Evolutionary conservation across 2,797 vertebrate species (phyloP).

Genomic region (Sandelia bainsii): DNA sequence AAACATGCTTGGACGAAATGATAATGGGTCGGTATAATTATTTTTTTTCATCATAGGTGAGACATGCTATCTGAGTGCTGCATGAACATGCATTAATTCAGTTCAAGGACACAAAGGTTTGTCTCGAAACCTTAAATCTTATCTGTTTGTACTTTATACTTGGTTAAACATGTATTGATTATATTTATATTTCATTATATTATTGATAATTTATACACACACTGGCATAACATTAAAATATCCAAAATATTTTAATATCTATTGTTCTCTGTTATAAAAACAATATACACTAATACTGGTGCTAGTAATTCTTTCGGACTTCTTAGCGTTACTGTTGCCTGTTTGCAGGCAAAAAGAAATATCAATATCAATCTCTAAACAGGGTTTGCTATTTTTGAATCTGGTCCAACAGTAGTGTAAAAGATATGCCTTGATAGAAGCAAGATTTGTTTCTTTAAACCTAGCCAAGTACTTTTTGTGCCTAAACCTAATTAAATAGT

Average conservation of each 20-base stretch:
- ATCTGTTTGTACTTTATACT: background rate
- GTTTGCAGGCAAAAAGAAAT: background rate
- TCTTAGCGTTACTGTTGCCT: background rate
- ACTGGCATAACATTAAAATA: background rate
- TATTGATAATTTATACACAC: background rate
- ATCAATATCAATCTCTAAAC: background rate
- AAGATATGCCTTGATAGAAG: background rate
- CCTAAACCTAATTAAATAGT: too few species aligned
- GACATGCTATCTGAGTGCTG: conserved; percentile 49
- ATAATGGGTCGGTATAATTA: conserved; percentile 59
- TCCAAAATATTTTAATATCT: background rate
- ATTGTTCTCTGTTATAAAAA: conserved; percentile 6
- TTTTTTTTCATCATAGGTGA: conserved; percentile 48
- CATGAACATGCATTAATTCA: conserved; percentile 49
- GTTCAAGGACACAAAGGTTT: conserved; percentile 41
- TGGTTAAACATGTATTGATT: background rate
- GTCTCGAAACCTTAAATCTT: conserved; percentile 11
- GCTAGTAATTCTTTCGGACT: background rate
- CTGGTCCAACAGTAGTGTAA: too few species aligned
- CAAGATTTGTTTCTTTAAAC: background rate
- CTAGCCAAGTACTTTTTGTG: too few species aligned
- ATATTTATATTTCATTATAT: background rate
- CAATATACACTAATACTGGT: background rate
- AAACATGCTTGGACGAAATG: conserved; percentile 57
- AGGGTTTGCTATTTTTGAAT: background rate